Base-by-base conservation (phyloP, 2,797 vertebrate genomes). In the Acanthurus tractus region DNA sequence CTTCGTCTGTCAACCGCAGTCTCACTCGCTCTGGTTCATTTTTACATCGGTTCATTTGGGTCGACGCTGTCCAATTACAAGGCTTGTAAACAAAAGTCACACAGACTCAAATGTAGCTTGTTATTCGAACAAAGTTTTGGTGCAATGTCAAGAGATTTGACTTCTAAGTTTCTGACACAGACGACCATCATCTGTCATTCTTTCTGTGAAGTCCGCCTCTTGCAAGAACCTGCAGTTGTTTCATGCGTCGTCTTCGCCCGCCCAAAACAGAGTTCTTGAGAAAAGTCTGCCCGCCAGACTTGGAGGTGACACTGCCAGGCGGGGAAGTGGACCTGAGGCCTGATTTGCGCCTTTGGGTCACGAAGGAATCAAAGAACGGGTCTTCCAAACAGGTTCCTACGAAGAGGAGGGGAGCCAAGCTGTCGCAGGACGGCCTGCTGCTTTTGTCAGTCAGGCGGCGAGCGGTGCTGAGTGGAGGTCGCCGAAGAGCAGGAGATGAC, bases 371-470 rank as follows among this genome's bases (percentile, higher is more conserved):
- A 86, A 74, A 87, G 81, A 71, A 63, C 36, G 13, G 64, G 69
- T 76, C 70, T 78, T 88, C 74, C 65, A 70, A 79, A 80, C 78
- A 78, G 85, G 55, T 58, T 79, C 71, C 63, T 14, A 48, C 0
- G 0, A 81, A 76, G 81, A 56, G 57, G 71, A 48, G 15, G 73
- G 20, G 69, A 54, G 62, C 10, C 0, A 73, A 42, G 77, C 63
- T 61, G 74, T 40, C 70, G 72, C 68, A 12, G 59, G 68, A 9
- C 18, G 50, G 64, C 70, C 56, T 46, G 84, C 76, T 82, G 87
- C 84, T 86, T 86, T 86, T 84, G 83, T 89, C 82, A 89, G 86
- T 91, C 89, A 87, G 86, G 25, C 70, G 83, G 78, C 72, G 46
- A 50, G 79, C 18, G 3, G 72, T 11, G 49, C 74, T 63, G 87